These are phyloP conservation scores for Drosophila albomicans DNA, from an alignment of 1,140 invertebrate species.

Conservation along the genomic window DNA sequence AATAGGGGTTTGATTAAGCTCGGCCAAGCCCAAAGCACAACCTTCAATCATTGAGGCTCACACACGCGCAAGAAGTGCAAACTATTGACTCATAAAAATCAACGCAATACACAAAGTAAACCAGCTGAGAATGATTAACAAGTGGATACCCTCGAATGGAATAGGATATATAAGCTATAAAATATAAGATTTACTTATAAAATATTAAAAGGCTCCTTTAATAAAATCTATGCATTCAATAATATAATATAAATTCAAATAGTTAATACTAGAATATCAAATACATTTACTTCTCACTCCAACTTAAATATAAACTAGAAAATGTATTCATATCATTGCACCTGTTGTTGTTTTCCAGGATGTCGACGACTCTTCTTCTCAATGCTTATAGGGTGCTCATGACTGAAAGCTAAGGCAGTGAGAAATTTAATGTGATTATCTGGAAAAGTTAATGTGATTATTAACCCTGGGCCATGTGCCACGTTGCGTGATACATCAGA, in stretches of 20 bases:
- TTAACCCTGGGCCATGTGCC: constrained; percentile 42
- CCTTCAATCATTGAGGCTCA: background rate
- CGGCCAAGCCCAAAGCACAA: constrained; percentile 11
- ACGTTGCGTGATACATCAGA: constrained; percentile 48
- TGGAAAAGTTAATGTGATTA: constrained; percentile 79
- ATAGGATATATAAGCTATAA: too few species aligned
- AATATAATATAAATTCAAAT: too few species aligned
- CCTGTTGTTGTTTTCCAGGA: too few species aligned
- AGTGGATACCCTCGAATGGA: background rate
- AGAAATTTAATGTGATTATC: constrained; percentile 79
- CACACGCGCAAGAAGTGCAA: constrained; percentile 19
- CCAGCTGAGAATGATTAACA: background rate
- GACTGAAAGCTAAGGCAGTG: constrained; percentile 32
- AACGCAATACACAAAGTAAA: constrained; percentile 36
- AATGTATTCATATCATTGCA: too few species aligned
- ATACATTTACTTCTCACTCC: too few species aligned
- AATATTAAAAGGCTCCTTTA: too few species aligned
- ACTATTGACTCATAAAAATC: constrained; percentile 72
- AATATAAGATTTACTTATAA: too few species aligned
- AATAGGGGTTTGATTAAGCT: background rate
- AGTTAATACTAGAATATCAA: too few species aligned
- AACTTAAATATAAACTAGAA: too few species aligned
- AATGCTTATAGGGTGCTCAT: constrained; percentile 12
- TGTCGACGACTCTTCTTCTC: too few species aligned
- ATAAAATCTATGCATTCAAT: too few species aligned